Evolutionary conservation across 2,797 vertebrate species (phyloP).

Genomic region (Epinephelus malabaricus): DNA sequence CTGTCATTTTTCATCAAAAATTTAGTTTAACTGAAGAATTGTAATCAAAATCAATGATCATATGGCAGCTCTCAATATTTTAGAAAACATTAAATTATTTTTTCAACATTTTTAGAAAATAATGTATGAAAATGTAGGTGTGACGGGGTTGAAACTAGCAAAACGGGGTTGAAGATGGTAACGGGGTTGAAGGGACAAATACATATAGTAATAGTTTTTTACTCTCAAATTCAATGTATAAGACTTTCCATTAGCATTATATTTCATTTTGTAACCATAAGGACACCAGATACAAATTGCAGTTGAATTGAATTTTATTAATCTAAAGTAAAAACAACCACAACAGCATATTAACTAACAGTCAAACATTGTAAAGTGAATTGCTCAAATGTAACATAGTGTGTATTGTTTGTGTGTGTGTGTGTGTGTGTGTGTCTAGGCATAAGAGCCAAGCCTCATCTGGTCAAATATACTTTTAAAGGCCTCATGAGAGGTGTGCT

Average conservation of each 20-base stretch:
- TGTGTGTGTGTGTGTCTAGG: no score
- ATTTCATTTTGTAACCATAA: not conserved
- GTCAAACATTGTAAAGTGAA: no score
- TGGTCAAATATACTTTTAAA: no score
- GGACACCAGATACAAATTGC: not conserved
- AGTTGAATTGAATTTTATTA: not conserved
- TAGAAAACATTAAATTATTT: not conserved
- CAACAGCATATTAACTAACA: no score
- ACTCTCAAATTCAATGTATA: no score
- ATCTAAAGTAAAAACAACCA: no score
- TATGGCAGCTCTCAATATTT: not conserved
- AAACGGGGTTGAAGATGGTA: not conserved
- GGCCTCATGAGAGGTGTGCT: no score
- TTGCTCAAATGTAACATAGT: no score
- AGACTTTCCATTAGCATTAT: not conserved
- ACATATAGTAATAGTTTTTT: not conserved
- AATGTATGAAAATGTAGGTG: not conserved
- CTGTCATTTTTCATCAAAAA: no score
- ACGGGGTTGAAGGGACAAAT: not conserved
- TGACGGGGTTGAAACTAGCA: not conserved
- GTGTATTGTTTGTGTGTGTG: no score
- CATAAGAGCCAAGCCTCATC: no score
- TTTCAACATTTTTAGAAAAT: not conserved
- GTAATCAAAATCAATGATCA: not conserved
- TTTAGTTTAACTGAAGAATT: no score